These are phyloP conservation scores for Rhinoraja longicauda DNA, from an alignment of 2,797 vertebrate genomes.

Conservation along the genomic window DNA sequence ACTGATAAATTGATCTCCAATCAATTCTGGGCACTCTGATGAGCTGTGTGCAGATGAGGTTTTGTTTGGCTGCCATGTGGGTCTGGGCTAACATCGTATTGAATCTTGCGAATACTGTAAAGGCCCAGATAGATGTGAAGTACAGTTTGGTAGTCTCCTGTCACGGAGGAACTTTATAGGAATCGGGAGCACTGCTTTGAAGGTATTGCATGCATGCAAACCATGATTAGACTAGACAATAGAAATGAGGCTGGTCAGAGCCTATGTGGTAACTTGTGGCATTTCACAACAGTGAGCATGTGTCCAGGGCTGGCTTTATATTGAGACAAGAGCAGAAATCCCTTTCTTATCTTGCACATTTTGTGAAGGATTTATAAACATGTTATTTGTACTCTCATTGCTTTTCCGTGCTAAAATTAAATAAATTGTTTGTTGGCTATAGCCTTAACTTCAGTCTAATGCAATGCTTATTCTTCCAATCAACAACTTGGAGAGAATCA, in stretches of 20 bases:
- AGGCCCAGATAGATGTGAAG: background rate
- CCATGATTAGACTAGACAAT: background rate
- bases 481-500: background rate
- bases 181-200: background rate
- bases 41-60: background rate
- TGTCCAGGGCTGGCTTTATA: background rate
- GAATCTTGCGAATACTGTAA: background rate
- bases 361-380: background rate
- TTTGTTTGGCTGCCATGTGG: background rate
- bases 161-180: background rate
- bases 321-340: background rate
- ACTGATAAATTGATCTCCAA: background rate
- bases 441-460: background rate
- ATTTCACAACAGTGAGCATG: background rate
- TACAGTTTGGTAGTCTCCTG: background rate
- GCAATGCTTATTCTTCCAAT: background rate
- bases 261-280: background rate
- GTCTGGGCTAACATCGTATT: background rate
- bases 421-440: background rate
- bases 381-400: background rate
- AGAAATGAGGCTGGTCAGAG: background rate
- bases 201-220: background rate
- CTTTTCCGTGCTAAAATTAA: background rate
- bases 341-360: background rate
- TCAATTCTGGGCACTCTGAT: background rate